A percentile compares a stretch with the other conserved stretches of the same genome.
Evolutionary conservation across 1,140 invertebrate species (phyloP).

Genomic region (Stegodyphus dumicola): DNA sequence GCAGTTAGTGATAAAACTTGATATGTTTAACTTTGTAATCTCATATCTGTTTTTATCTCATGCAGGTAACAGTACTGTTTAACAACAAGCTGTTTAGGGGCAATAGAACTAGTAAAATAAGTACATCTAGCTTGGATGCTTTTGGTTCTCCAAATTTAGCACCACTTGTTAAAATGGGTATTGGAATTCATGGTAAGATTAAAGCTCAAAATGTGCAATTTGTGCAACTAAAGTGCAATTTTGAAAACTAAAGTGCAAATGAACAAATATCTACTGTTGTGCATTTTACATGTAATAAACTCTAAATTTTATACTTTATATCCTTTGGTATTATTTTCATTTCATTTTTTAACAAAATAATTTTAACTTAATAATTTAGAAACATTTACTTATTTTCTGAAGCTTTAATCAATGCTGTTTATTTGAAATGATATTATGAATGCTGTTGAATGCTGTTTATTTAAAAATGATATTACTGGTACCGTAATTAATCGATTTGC

Average conservation of each 20-base stretch:
- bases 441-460: too few species aligned
- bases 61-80: slow-evolving; percentile 81
- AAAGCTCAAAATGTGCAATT: neutral
- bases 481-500: too few species aligned
- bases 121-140: slow-evolving; percentile 83
- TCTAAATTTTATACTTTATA: too few species aligned
- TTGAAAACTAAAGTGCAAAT: neutral
- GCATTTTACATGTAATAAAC: neutral
- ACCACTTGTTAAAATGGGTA: slow-evolving; percentile 83
- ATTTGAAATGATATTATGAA: too few species aligned
- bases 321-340: too few species aligned
- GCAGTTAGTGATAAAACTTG: too few species aligned
- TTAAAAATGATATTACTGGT: too few species aligned
- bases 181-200: slow-evolving; percentile 64
- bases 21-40: too few species aligned
- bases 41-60: neutral
- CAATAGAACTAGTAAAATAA: slow-evolving; percentile 88
- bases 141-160: slow-evolving; percentile 91
- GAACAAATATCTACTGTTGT: neutral
- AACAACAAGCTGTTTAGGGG: slow-evolving; percentile 89
- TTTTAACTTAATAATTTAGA: too few species aligned
- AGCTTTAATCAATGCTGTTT: too few species aligned
- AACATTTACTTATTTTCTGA: too few species aligned
- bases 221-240: neutral
- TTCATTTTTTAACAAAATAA: too few species aligned